Evolutionary conservation across 2,888 invertebrate species (phyloP).

Genomic region (Drosophila pseudotalamancana): DNA sequence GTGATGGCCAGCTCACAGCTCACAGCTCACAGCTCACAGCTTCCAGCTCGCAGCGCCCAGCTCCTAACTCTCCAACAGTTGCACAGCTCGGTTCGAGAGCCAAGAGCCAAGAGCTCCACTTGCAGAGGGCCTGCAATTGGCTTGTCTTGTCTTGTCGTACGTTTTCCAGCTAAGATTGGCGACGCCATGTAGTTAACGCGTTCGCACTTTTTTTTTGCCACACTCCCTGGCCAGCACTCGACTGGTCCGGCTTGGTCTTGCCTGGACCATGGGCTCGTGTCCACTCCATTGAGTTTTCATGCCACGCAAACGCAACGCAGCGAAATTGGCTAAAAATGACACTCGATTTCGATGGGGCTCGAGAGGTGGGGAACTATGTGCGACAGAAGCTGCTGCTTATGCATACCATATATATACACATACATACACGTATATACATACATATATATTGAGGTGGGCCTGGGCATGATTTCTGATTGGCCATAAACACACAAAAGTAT

Average conservation of each 20-base stretch:
- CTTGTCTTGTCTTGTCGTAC: slow-evolving; percentile 77
- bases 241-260: slow-evolving; percentile 26
- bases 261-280: slow-evolving; percentile 68
- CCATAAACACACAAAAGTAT: slow-evolving; percentile 78
- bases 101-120: too few relatives aligned
- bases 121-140: slow-evolving; percentile 60
- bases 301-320: slow-evolving; percentile 75
- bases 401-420: slow-evolving; percentile 51
- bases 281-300: slow-evolving; percentile 78
- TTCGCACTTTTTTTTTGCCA: slow-evolving; percentile 75
- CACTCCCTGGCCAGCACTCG: slow-evolving; percentile 15
- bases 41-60: neutral
- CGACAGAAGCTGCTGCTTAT: slow-evolving; percentile 58
- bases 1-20: neutral
- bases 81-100: too few relatives aligned
- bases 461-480: slow-evolving; percentile 79
- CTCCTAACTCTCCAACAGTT: slow-evolving; percentile 17
- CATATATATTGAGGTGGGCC: slow-evolving; percentile 59
- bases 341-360: slow-evolving; percentile 59
- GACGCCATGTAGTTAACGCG: slow-evolving; percentile 79
- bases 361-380: neutral
- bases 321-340: slow-evolving; percentile 78
- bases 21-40: neutral
- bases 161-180: slow-evolving; percentile 80
- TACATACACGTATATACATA: neutral